These are phyloP conservation scores for Urocitellus parryii DNA, from an alignment of 2,113 vertebrate species.

Conservation along the genomic window DNA sequence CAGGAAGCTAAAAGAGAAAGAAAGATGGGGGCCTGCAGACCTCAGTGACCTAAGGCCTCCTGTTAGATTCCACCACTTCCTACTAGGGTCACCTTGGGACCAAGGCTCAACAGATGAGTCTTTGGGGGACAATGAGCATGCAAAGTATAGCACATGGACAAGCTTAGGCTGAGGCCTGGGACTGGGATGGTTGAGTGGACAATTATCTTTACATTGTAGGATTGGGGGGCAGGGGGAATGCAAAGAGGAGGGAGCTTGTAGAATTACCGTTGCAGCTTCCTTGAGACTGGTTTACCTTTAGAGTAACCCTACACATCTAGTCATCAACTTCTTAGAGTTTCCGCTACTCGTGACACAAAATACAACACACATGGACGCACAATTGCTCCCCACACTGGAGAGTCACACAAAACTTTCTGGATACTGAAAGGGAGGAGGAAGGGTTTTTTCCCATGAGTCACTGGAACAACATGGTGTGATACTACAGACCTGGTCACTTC, in stretches of 20 bases:
- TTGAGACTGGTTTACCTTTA: neutral
- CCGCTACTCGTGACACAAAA: neutral
- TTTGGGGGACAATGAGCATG: neutral
- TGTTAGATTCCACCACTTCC: neutral
- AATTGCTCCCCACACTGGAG: neutral
- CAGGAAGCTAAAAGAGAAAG: neutral
- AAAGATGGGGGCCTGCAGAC: neutral
- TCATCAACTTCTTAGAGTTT: neutral
- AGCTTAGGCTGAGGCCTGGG: no score
- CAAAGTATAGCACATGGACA: neutral
- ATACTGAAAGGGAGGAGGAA: rapidly evolving
- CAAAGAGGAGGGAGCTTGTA: neutral
- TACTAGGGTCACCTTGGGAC: neutral
- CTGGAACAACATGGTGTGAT: neutral
- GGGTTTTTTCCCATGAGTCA: neutral
- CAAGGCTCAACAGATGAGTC: neutral
- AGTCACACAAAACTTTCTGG: neutral
- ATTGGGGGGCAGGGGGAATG: rapidly evolving
- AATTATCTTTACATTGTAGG: neutral
- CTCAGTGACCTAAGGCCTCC: no score
- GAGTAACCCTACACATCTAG: neutral
- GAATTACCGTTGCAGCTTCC: neutral
- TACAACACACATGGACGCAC: neutral
- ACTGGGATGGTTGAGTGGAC: neutral
- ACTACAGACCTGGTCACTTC: neutral